Evolutionary conservation across 1,140 invertebrate genomes (phyloP), one percentile per base, ranked within the genome.

Genomic region (Arion vulgaris): DNA sequence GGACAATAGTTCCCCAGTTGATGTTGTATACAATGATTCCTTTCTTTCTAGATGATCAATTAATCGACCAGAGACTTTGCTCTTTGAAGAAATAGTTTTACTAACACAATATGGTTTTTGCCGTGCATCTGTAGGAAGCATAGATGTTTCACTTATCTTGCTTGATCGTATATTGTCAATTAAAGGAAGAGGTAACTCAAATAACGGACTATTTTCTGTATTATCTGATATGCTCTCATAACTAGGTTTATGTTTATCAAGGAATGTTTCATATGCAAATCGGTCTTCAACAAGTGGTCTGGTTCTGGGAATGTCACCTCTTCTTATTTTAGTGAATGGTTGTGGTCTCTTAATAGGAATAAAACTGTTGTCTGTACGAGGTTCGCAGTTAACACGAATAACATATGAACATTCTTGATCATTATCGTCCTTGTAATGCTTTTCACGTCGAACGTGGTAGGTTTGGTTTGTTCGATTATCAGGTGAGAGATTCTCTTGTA

Each of bases 1-100:
- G 15, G 15, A 15, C 5, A 45, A 45, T 7, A 45, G 5, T 45
- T 45, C 41, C 5, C 5, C 5, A 5, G 5, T 45, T 15, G 41
- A 5, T 45, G 41, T 45, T 5, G 41, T 7, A 9, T 66, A 28
- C 62, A 66, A 7, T 17, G n/a, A 66, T 66, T 66, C 62, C 62
- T 66, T 66, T 66, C n/a, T 66, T 66, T 66, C n/a, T 13, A 66
- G 62, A 17, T 66, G 62, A 34, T 66, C 62, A 66, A 66, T 66
- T 66, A 66, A 66, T 32, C 62, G 62, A 11, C n/a, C 28, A 32
- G 19, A 7, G 7, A 32, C 17, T 28, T 66, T 66, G 5, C 11
- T 2, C n/a, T 66, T 66, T 28, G 19, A n/a, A 7, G 51, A 57
- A 57, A 9, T 57, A 23, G 4, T 19, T 17, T 23, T 26, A 57